phyloP scores from a whole-genome alignment of 2,113 vertebrate genomes.

The Chascanopsetta lugubris region DNA sequence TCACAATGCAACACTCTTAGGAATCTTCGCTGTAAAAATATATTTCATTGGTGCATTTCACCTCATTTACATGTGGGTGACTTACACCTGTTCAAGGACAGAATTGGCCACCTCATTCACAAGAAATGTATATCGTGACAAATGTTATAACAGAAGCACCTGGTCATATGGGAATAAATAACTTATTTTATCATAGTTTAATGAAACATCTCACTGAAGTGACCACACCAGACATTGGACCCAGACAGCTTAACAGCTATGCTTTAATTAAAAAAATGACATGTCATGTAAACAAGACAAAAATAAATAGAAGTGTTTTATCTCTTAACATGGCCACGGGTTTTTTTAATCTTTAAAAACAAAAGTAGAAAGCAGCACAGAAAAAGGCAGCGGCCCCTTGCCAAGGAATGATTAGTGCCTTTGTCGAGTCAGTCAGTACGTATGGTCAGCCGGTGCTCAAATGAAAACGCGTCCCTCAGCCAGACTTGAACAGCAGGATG shows the following conservation, averaged over 20 bases:
- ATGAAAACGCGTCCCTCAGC: conserved; percentile 76
- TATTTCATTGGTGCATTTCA: no score
- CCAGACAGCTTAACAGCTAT: conserved; percentile 64
- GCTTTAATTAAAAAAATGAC: conserved; percentile 80
- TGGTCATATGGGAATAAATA: background rate
- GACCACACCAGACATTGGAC: conserved; percentile 39
- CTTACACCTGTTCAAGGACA: no score
- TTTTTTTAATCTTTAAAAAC: conserved; percentile 63
- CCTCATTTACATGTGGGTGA: no score
- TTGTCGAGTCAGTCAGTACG: conserved; percentile 78
- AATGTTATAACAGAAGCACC: background rate
- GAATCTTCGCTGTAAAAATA: no score
- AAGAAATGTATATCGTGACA: no score
- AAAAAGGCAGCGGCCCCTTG: conserved; percentile 84
- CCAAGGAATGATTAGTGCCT: conserved; percentile 82
- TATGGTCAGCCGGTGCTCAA: conserved; percentile 56
- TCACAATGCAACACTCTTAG: no score
- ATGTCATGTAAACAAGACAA: conserved; percentile 79
- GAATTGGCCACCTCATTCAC: no score
- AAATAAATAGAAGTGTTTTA: conserved; percentile 82
- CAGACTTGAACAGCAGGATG: conserved; percentile 98
- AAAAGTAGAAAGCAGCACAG: conserved; percentile 84
- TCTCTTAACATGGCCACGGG: conserved; percentile 73
- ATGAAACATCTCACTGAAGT: background rate
- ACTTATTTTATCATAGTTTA: background rate